Evolutionary conservation across 2,797 vertebrate genomes (phyloP), one percentile per base, ranked within the genome.

Genomic region (Pampus argenteus): DNA sequence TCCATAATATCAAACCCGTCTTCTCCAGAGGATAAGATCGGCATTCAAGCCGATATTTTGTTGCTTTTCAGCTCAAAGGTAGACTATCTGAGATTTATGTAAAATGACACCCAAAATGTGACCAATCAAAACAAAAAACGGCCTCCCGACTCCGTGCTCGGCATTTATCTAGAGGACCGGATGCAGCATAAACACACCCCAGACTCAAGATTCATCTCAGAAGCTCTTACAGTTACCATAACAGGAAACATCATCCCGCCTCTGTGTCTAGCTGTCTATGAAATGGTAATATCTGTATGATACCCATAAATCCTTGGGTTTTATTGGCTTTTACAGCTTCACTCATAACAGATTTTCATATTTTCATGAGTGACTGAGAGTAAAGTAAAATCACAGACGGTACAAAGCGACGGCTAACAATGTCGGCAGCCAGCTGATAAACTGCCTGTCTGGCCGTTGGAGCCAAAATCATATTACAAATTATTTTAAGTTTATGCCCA

Each of bases 71-170:
- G 54, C 73, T 84, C 18, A 18, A 74, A 77, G 65, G 58, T 71
- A 83, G 64, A 77, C 81, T 82, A 84, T 78, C 69, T 66, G 63
- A 78, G 44, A 69, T 62, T 59, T 74, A 87, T 84, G 71, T 72
- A 76, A 85, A 85, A 72, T 61, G 81, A 78, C 83, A 49, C 66
- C 78, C 76, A 52, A 29, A 58, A 13, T 51, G 66, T 55, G 51
- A 71, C 47, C 20, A 80, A 78, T 75, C 56, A 6, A 69, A 78
- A 79, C 69, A 67, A 57, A 78, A 83, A 66, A 47, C 18, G 5
- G 38, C 61, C 65, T 64, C 59, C 63, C 50, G 54, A n/a, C 36
- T 54, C 64, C 6, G 28, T 36, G 50, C 25, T 66, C 63, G 44
- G 47, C 70, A 36, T 81, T 73, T 69, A 52, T 74, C 66, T 18